Base-by-base conservation (phyloP, 2,888 invertebrate species). In the Pseudococcus jackbeardsleyi region DNA sequence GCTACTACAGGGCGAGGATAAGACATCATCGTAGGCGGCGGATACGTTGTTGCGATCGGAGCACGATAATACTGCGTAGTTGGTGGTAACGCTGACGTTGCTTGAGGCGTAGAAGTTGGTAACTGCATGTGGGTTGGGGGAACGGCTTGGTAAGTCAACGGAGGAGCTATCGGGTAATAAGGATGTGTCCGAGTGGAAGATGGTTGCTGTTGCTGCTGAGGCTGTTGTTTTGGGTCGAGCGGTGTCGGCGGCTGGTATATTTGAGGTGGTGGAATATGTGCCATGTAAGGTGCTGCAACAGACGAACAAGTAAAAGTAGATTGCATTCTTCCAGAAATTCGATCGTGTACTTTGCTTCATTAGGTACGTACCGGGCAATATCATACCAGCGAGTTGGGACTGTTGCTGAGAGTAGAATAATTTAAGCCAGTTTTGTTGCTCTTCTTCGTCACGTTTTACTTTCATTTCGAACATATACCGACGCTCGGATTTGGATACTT, bases 21-120 rank as follows among this genome's bases (percentile, higher is more conserved):
- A 0, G 93, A 93, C 0, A 94, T 72, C 46, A 89, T 89, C 12
- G 89, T 89, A 17, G 90, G 89, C 1, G 89, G 88, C 26, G 48
- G 84, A 84, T 84, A 84, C 19, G 50, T 89, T 39, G 72, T 17
- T 7, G n/a, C 46, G 8, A 82, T 19, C 0, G 68, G 89, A 68
- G 89, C 89, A n/a, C 89, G 89, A 33, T 84, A 89, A 77, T 89
- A 89, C 84, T 90, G 90, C n/a, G 90, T 89, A 17, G 90, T 88
- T 82, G 90, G 89, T 22, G 85, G 88, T 89, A 90, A 64, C 50
- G 82, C 33, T 8, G 88, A 33, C 0, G 79, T 22, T 22, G 82
- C 84, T 88, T 42, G 88, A 84, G 88, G 89, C 77, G 89, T 89
- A 88, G 89, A 89, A 48, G 59, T 6, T 84, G 85, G 59, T 50